Evolutionary conservation across 2,888 invertebrate genomes (phyloP), one percentile per base, ranked within the genome.

Genomic region (Amphipyra berbera): DNA sequence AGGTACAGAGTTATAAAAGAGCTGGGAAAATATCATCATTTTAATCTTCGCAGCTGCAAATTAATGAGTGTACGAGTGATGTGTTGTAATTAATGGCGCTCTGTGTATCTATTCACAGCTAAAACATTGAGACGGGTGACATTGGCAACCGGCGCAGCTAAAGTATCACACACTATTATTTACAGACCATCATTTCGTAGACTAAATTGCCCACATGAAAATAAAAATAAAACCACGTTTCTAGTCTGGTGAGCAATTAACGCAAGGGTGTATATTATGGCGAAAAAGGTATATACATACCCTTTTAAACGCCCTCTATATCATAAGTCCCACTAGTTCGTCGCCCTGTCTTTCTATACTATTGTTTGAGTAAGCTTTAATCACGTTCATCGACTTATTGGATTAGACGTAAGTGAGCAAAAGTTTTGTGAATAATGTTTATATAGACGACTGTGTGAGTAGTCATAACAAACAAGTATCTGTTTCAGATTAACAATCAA

Each of bases 401-500:
- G 86, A 87, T 87, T 85, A 85, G 69, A 70, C 72, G 79, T 76
- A 76, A 80, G 82, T 78, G 81, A 79, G 73, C 74, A 71, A 82
- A 83, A 84, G 76, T 83, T 79, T 73, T 80, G 62, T 70, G 68
- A 79, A 82, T 84, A 79, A 83, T 81, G 82, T 81, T 84, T 79
- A 79, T 76, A 71, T 70, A 79, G 73, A 75, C 71, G 56, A 68
- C 66, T 59, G 71, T 69, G 67, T 48, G 73, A 81, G 82, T 79
- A 82, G 78, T 79, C 81, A 83, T 82, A 85, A 79, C 74, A 82
- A 87, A 81, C 80, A 83, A 85, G 85, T 86, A 88, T 88, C 87
- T 82, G 79, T 87, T 86, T 83, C 86, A 88, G 88, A 90, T 90
- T 89, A 89, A 88, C 87, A 86, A 87, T 87, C 86, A 90, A 90